These are phyloP conservation scores for Cepphus grylle DNA, from an alignment of 2,113 vertebrate species.

Conservation along the genomic window DNA sequence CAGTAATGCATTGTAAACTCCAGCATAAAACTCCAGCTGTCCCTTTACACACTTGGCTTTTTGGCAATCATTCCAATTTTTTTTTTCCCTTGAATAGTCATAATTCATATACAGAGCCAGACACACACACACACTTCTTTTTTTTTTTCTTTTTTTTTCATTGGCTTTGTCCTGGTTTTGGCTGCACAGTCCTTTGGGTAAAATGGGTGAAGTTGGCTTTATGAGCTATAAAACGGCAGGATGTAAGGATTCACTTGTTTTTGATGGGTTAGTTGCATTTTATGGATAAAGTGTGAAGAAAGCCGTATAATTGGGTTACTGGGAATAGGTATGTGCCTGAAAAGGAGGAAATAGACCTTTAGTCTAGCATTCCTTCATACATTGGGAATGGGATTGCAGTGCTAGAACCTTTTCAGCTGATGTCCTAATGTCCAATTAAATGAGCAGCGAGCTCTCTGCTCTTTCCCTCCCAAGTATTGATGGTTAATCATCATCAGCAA, in stretches of 20 bases:
- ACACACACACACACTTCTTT: background rate
- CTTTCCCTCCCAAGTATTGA: background rate
- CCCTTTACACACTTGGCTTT: conserved; percentile 53
- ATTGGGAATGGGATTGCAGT: background rate
- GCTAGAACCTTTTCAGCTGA: background rate
- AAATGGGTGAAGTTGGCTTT: conserved; percentile 37
- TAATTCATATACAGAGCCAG: conserved; percentile 58
- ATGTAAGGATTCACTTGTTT: conserved; percentile 47
- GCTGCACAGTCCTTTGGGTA: background rate
- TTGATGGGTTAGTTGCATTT: conserved; percentile 51
- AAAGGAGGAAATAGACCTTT: background rate
- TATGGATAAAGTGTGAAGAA: conserved; percentile 48
- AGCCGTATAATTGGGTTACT: conserved; percentile 13
- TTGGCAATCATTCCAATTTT: conserved; percentile 36
- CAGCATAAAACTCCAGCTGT: conserved; percentile 61
- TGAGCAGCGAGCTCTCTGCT: background rate
- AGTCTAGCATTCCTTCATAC: background rate
- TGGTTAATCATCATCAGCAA: background rate
- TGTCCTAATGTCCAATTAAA: background rate
- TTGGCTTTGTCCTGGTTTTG: conserved; percentile 8
- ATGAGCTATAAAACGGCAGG: conserved; percentile 6
- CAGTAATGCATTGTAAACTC: conserved; percentile 61
- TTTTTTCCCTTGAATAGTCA: conserved; percentile 29
- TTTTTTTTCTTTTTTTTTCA: background rate
- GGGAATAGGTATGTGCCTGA: background rate